phyloP scores from a whole-genome alignment of 2,888 invertebrate genomes.

The Archips xylosteana region DNA sequence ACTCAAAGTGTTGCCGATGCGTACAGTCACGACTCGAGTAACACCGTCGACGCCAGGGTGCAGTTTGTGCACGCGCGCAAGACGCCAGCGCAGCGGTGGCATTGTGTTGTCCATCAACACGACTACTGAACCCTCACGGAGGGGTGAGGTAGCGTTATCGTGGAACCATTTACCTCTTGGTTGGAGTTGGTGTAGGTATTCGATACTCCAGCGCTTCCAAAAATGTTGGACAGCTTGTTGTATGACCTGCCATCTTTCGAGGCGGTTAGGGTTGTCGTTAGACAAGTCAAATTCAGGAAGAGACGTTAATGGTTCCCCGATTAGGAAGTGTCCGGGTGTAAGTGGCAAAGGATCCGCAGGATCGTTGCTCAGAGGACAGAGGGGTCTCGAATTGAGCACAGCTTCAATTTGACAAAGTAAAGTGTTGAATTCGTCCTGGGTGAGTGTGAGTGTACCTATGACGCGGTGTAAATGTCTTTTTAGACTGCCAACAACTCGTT shows the following conservation, averaged over 20 bases:
- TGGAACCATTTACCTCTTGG: conserved; percentile 7
- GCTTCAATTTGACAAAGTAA: neutral
- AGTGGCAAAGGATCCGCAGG: conserved; percentile 1
- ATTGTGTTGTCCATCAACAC: neutral
- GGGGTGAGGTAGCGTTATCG: neutral
- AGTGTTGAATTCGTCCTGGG: neutral
- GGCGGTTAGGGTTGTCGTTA: too few relatives aligned
- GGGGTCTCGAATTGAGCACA: neutral
- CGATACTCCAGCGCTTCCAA: too few relatives aligned
- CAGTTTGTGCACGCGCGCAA: neutral
- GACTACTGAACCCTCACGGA: conserved; percentile 2
- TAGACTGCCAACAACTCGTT: neutral
- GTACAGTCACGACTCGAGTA: too few relatives aligned
- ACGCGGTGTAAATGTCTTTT: neutral
- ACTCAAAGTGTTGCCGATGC: too few relatives aligned
- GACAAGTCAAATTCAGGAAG: neutral
- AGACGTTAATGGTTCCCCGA: conserved; percentile 15
- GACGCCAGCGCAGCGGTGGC: conserved; percentile 3
- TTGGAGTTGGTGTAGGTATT: too few relatives aligned
- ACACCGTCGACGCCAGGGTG: neutral
- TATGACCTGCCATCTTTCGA: too few relatives aligned
- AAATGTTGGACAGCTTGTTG: too few relatives aligned
- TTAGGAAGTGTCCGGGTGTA: conserved; percentile 14
- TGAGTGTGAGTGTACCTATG: neutral
- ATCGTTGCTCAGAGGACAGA: neutral